Base-by-base conservation (phyloP, 2,797 vertebrate genomes). In the Antennarius maculatus region DNA sequence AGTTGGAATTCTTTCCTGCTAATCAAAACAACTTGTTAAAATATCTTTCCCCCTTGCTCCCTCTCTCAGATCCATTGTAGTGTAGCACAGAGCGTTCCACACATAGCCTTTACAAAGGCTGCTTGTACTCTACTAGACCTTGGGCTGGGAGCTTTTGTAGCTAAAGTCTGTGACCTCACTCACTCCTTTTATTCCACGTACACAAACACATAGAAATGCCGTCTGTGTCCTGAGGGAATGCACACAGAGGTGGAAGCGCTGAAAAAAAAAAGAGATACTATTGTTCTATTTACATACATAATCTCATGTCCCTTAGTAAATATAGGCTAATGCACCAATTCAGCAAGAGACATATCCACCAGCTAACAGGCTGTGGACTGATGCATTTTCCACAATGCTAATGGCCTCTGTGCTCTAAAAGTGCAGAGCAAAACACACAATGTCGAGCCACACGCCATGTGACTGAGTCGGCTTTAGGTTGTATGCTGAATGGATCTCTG, bases 111-210 rank as follows among this genome's bases (percentile, higher is more conserved):
- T 75, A 93, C 91, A 94, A 94, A 90, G 91, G 77, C 86, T 78
- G 70, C 83, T 91, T 93, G 92, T 93, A 81, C 87, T 89, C 85
- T 79, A 80, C 77, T 84, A 88, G 88, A 89, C 88, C 90, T 91
- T 91, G 87, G 84, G 89, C 87, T 80, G 72, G 63, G 81, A 85
- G 88, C 86, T 84, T 89, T 85, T 91, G 84, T 89, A 86, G 86
- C 70, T 45, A 71, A 86, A 87, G 88, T 86, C 86, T 86, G 84
- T 92, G 91, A 93, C 91, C 91, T 93, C 92, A 93, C 88, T 82
- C 79, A 71, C 85, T 90, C 79, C 78, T 74, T 80, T 87, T 76
- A 82, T 74, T 74, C 63, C 77, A 61, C 61, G 7, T 18, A 69
- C 66, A 61, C 46, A 58, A 45, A 60, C 67, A 76, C 66, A 79